Conservation (phyloP, 2,113 vertebrate species). For the Tinamus guttatus region DNA sequence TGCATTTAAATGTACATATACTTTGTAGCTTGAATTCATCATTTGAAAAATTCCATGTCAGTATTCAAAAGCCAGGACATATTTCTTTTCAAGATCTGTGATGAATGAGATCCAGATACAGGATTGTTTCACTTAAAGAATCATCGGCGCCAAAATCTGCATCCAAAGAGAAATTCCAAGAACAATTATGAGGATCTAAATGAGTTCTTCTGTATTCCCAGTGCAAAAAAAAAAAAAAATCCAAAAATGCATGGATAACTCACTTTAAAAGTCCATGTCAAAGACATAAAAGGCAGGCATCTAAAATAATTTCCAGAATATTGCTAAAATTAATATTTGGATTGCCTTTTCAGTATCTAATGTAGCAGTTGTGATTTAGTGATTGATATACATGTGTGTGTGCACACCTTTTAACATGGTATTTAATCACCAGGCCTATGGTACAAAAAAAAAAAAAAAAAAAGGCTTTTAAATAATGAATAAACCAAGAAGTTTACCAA, state of each 20-base stretch:
- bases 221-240: background rate
- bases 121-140: background rate
- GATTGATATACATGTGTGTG: background rate
- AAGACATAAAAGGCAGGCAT: background rate
- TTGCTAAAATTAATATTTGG: background rate
- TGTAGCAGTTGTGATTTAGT: background rate
- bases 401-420: background rate
- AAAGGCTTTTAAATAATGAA: background rate
- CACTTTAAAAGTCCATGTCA: background rate
- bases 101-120: constrained; percentile 40
- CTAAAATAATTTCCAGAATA: background rate
- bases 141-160: constrained; percentile 10
- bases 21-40: background rate
- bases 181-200: constrained; percentile 12
- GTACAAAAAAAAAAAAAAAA: background rate
- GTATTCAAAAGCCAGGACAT: constrained; percentile 14
- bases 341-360: background rate
- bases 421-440: background rate
- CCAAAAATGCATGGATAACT: background rate
- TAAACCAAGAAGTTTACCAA: background rate
- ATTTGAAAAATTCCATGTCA: background rate
- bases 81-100: constrained; percentile 11
- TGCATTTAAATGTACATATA: background rate
- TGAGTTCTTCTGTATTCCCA: constrained; percentile 18
- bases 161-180: constrained; percentile 57